Evolutionary conservation across 2,797 vertebrate genomes (phyloP).

Genomic region (Coregonus suidteri): DNA sequence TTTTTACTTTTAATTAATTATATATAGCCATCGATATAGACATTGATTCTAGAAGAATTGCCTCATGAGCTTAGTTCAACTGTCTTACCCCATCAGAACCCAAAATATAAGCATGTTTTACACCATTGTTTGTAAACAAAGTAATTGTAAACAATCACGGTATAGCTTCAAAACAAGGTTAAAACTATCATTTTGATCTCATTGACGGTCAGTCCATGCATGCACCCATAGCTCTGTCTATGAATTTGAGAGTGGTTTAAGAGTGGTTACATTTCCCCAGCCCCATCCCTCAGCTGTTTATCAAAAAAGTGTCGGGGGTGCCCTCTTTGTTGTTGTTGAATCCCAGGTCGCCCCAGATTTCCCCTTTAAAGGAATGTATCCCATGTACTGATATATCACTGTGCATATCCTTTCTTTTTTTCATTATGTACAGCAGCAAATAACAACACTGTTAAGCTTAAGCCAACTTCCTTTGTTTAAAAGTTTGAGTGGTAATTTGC

Average conservation of each 20-base stretch:
- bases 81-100: too few species aligned
- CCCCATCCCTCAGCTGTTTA: background rate
- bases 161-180: too few species aligned
- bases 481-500: background rate
- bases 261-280: background rate
- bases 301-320: background rate
- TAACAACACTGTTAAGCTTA: background rate
- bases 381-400: conserved; percentile 1
- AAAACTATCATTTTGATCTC: background rate
- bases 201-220: background rate
- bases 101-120: too few species aligned
- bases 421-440: background rate
- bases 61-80: too few species aligned
- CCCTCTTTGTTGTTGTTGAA: background rate
- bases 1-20: background rate
- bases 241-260: background rate
- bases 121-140: too few species aligned
- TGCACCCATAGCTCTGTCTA: too few species aligned
- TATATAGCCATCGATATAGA: background rate
- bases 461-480: background rate
- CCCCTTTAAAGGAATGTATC: background rate
- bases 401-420: background rate
- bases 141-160: too few species aligned
- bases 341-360: background rate
- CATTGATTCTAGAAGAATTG: too few species aligned